phyloP scores from a whole-genome alignment of 2,797 vertebrate genomes.

The Myotis daubentonii region DNA sequence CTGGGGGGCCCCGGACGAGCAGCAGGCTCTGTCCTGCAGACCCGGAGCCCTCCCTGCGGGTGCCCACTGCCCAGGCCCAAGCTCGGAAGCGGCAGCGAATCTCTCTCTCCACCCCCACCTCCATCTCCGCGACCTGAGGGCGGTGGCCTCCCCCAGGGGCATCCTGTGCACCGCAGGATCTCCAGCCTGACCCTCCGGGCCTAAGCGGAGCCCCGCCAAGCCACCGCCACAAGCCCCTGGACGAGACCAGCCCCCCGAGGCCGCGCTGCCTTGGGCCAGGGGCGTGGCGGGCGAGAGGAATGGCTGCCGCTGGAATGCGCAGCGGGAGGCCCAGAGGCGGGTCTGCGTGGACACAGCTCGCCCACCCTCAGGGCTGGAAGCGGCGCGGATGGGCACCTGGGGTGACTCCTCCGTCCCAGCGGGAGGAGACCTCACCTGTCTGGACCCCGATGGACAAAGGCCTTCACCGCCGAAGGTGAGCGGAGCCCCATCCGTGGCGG shows the following conservation, averaged over 20 bases:
- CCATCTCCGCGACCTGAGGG: background rate
- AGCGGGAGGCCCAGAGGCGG: background rate
- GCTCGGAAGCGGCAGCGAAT: background rate
- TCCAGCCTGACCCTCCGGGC: background rate
- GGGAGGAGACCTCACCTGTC: background rate
- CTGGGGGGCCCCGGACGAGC: background rate
- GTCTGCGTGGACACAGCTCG: background rate
- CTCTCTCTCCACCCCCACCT: background rate
- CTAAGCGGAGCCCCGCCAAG: background rate
- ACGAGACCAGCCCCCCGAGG: background rate
- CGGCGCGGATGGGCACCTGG: background rate
- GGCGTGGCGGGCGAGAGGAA: background rate
- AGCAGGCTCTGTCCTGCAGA: background rate
- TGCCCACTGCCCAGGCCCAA: accelerated
- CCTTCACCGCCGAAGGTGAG: constrained; percentile 14
- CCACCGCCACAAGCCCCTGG: background rate
- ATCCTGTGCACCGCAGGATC: accelerated
- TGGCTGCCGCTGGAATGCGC: background rate
- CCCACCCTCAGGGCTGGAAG: background rate
- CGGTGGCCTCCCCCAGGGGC: background rate
- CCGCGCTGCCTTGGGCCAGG: background rate
- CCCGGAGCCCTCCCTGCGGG: background rate
- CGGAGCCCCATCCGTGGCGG: background rate
- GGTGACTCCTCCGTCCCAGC: accelerated
- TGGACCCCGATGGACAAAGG: background rate